Percentiles rank a stretch among this genome's conserved stretches.
phyloP scores from a whole-genome alignment of 2,888 invertebrate genomes.

The Phortica magna region DNA sequence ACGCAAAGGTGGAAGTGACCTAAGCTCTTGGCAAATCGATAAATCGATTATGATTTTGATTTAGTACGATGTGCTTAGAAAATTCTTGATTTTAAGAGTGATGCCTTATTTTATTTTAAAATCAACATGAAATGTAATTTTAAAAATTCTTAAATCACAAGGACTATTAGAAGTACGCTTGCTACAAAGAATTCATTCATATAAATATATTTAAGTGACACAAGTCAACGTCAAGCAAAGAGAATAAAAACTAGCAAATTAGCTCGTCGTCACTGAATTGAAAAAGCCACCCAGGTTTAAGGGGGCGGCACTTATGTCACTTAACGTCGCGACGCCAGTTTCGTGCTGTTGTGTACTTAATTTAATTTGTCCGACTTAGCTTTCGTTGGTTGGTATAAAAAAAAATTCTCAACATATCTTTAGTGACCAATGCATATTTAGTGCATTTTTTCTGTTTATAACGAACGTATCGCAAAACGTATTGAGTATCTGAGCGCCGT shows the following conservation, averaged over 20 bases:
- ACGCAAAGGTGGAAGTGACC: not conserved
- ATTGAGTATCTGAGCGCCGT: not conserved
- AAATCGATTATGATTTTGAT: constrained; percentile 32
- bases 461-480: constrained; percentile 18
- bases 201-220: too few relatives aligned
- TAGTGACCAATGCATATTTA: constrained; percentile 7
- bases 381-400: not conserved
- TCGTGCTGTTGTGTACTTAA: constrained; percentile 62
- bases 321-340: constrained; percentile 12
- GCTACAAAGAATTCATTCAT: too few relatives aligned
- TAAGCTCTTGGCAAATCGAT: constrained; percentile 34
- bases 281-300: not conserved
- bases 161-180: too few relatives aligned
- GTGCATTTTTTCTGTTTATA: constrained; percentile 21
- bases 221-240: not conserved
- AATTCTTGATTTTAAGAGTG: too few relatives aligned
- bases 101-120: too few relatives aligned
- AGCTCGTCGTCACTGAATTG: constrained; percentile 1
- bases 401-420: not conserved
- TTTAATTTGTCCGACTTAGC: constrained; percentile 59
- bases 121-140: too few relatives aligned
- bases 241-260: not conserved
- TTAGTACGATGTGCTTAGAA: too few relatives aligned
- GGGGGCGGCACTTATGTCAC: constrained; percentile 59
- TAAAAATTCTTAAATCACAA: too few relatives aligned